phyloP scores from a whole-genome alignment of 2,797 vertebrate genomes.

The Sebastolobus alascanus region DNA sequence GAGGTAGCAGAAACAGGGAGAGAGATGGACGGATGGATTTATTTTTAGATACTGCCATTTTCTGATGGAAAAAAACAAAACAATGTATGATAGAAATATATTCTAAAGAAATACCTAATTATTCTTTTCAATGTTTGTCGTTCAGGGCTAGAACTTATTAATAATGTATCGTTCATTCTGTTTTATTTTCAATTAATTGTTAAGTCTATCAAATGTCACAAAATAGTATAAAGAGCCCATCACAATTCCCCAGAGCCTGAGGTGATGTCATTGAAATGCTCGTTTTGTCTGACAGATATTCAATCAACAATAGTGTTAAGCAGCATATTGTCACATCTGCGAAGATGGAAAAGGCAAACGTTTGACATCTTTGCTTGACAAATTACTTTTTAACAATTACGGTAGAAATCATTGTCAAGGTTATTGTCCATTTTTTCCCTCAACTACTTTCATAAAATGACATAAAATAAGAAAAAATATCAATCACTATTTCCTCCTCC shows the following conservation, averaged over 20 bases:
- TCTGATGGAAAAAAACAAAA: neutral
- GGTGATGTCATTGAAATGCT: neutral
- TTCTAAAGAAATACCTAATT: neutral
- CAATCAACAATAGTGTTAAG: neutral
- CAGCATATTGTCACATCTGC: neutral
- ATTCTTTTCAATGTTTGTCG: neutral
- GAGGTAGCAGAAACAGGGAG: neutral
- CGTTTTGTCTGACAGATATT: neutral
- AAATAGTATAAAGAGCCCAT: neutral
- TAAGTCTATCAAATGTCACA: neutral
- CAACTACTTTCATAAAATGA: neutral
- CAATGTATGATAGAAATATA: neutral
- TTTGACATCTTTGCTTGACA: neutral
- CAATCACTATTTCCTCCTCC: neutral
- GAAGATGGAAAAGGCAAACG: neutral
- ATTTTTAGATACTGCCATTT: neutral
- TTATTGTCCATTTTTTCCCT: neutral
- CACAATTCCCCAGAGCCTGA: neutral
- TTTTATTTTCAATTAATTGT: neutral
- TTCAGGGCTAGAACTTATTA: neutral
- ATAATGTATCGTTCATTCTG: neutral
- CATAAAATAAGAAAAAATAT: neutral
- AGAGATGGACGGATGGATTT: slow-evolving; percentile 6
- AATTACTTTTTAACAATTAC: neutral
- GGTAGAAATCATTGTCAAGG: neutral